These are phyloP conservation scores for Tinamus major DNA, from an alignment of 2,797 vertebrate genomes.

Conservation along the genomic window DNA sequence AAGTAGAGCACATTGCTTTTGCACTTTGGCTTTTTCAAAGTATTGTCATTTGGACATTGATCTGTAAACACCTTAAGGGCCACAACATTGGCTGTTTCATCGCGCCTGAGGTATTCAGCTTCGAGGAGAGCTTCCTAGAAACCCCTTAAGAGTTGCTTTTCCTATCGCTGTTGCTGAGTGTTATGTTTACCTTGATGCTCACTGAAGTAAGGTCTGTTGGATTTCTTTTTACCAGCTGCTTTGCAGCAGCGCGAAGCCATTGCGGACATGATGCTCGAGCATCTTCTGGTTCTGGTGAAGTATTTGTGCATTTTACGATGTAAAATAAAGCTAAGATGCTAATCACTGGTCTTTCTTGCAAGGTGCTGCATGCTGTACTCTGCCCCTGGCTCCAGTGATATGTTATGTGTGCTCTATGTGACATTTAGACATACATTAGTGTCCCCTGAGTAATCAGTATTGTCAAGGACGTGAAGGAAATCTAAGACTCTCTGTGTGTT, in stretches of 20 bases:
- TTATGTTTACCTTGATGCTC: neutral
- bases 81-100: neutral
- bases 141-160: neutral
- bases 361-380: neutral
- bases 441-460: neutral
- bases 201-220: neutral
- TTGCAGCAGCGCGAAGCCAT: neutral
- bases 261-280: accelerated
- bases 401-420: accelerated
- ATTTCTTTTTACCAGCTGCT: neutral
- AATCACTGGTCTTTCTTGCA: neutral
- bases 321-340: neutral
- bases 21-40: neutral
- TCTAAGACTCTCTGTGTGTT: neutral
- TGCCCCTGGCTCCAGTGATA: neutral
- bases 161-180: neutral
- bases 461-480: neutral
- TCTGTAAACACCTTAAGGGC: neutral
- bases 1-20: neutral
- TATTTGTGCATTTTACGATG: neutral
- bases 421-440: neutral
- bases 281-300: neutral
- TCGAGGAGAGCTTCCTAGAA: neutral
- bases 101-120: accelerated
- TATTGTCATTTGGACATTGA: neutral